Evolutionary conservation across 2,888 invertebrate genomes (phyloP).

Genomic region (Acheta domesticus): DNA sequence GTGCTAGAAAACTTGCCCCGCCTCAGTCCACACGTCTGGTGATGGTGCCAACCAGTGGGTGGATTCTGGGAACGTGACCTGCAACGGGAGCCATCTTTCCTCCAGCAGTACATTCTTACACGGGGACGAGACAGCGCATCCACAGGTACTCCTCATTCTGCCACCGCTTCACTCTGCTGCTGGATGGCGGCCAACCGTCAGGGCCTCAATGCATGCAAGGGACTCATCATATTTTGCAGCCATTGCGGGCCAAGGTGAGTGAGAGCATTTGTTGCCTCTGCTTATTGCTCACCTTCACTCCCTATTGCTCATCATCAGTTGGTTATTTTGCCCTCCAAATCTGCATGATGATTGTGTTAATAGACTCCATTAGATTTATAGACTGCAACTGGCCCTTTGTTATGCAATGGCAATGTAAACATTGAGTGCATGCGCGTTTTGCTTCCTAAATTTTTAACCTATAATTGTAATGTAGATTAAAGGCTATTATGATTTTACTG

Average conservation of each 20-base stretch:
- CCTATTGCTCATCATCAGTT: not conserved
- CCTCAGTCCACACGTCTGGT: slow-evolving; percentile 50
- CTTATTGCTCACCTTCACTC: not conserved
- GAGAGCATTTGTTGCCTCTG: not conserved
- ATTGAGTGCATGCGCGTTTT: not conserved
- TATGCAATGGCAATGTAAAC: not conserved
- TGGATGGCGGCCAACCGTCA: slow-evolving; percentile 64
- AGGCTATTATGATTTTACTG: too few relatives aligned
- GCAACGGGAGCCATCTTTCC: slow-evolving; percentile 51
- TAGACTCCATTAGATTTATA: not conserved
- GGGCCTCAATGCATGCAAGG: slow-evolving; percentile 70
- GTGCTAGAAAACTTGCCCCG: slow-evolving; percentile 84
- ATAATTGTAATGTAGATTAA: too few relatives aligned
- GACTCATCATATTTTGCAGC: slow-evolving; percentile 71
- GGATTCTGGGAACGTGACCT: slow-evolving; percentile 20
- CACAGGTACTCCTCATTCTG: slow-evolving; percentile 53
- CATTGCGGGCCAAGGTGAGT: slow-evolving; percentile 63
- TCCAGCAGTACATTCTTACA: slow-evolving; percentile 59
- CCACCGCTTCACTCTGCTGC: slow-evolving; percentile 64
- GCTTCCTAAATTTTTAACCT: slow-evolving; percentile 22
- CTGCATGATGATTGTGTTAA: too few relatives aligned
- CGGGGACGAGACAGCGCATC: slow-evolving; percentile 51
- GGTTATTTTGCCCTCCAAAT: not conserved
- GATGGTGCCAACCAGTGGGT: slow-evolving; percentile 19
- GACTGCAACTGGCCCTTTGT: not conserved